A percentile compares a stretch with the other conserved stretches of the same genome.
phyloP scores from a whole-genome alignment of 2,888 invertebrate genomes.

The Cephus pygmeus region DNA sequence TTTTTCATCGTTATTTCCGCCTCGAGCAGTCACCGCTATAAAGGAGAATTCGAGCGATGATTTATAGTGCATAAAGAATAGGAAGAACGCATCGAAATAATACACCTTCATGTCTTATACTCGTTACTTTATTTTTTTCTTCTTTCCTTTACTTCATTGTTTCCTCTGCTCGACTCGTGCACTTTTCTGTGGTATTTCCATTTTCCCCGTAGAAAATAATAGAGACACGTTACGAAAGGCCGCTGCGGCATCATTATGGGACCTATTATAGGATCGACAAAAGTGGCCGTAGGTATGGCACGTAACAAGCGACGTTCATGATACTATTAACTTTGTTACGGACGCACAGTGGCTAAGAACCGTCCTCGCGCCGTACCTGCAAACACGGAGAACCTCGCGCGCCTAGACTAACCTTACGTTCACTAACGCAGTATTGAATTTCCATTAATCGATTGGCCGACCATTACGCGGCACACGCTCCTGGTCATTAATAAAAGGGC shows the following conservation, averaged over 20 bases:
- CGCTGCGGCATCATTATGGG: not conserved
- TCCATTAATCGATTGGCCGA: conserved; percentile 63
- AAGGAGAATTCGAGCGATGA: not conserved
- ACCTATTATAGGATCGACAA: conserved; percentile 36
- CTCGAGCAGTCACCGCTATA: not conserved
- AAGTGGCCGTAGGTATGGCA: conserved; percentile 40
- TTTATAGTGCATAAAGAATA: not conserved
- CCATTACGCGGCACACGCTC: conserved; percentile 47
- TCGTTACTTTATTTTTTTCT: not conserved
- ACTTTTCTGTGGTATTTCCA: not conserved
- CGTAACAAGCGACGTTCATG: conserved; percentile 53
- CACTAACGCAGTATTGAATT: conserved; percentile 57
- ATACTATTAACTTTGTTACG: conserved; percentile 57
- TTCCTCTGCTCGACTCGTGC: not conserved
- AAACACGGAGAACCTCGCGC: conserved; percentile 36
- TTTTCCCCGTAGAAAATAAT: not conserved
- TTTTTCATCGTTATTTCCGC: not conserved
- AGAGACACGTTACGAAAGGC: not conserved
- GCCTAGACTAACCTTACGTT: conserved; percentile 14
- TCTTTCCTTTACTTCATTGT: not conserved
- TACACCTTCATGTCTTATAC: not conserved
- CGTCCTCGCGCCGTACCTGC: not conserved
- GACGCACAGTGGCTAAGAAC: conserved; percentile 23
- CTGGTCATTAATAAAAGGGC: conserved; percentile 60
- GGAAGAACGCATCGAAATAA: not conserved